Base-by-base conservation (phyloP, 92 coral and sea anemone species). In the Anthopleura xanthogrammica region DNA sequence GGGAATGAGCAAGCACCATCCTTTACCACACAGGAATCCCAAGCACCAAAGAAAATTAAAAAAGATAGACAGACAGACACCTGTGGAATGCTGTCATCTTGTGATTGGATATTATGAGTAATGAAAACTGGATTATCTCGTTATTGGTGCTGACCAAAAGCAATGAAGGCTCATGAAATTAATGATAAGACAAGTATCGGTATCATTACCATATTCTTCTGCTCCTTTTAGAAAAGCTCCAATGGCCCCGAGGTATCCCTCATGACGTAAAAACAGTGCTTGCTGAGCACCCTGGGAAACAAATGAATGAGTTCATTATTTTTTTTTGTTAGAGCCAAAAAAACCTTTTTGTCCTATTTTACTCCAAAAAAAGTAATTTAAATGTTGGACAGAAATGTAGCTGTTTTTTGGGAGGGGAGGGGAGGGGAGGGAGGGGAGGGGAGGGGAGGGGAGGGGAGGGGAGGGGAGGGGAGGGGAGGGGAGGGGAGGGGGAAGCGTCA, bases 151-250 rank as follows among this genome's bases (percentile, higher is more conserved):
- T 58, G 64, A 58, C 64, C 64, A 16, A 58, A 58, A 58, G 64
- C 19, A 58, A 12, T 6, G 64, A 58, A 58, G 64, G 64, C 64
- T 58, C 22, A 58, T 4, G 0, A 3, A 13, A 19, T n/a, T n/a
- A n/a, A 29, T 29, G 36, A 29, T 29, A 29, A 29, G 36, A 29
- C 36, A 29, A 29, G 36, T 29, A 29, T 29, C 1, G 36, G 1
- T 29, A 29, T 29, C 36, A 1, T 71, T 52, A 41, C 95, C 98
- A 83, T 94, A 98, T 82, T 97, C 95, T 76, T 89, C 98, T 23
- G 94, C 98, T 80, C 99, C 99, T 83, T 91, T 94, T 24, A 97
- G 80, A 72, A 97, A 97, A 9, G 99, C 99, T 24, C 99, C 99
- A 60, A 97, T 97, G 40, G 99, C 99, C 43, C 99, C 99, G 1